These are phyloP conservation scores for Caenorhabditis remanei DNA, from an alignment of 1,140 invertebrate species.

Conservation along the genomic window DNA sequence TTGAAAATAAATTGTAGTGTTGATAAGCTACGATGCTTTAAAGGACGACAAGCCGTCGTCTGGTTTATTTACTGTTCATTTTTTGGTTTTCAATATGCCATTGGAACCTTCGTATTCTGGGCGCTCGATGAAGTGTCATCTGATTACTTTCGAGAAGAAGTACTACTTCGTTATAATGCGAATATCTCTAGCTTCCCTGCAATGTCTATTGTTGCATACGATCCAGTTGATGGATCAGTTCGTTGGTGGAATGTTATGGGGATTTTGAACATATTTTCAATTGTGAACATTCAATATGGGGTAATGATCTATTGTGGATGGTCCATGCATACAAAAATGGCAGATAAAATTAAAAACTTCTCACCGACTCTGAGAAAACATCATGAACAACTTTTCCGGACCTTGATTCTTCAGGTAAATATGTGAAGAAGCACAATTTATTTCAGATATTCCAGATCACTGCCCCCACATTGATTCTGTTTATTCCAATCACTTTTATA, in stretches of 20 bases:
- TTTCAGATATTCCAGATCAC: no score
- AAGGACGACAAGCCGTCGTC: not conserved
- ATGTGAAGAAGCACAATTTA: no score
- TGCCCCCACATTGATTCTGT: no score
- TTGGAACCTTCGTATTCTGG: not conserved
- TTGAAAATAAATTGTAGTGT: no score
- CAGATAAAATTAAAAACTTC: constrained; percentile 5
- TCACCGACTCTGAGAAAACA: not conserved
- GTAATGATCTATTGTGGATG: constrained; percentile 9
- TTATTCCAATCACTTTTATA: no score
- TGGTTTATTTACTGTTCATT: not conserved
- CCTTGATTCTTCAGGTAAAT: not conserved
- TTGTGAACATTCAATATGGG: not conserved
- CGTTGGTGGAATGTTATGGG: constrained; percentile 13
- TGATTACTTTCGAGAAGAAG: not conserved
- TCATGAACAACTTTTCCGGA: not conserved
- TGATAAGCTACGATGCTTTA: not conserved
- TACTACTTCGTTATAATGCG: not conserved
- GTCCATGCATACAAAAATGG: not conserved
- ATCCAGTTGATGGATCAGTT: not conserved
- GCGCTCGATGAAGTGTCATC: not conserved
- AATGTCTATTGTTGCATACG: not conserved
- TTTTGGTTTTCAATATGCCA: not conserved
- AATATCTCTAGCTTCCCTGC: not conserved
- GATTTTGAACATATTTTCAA: not conserved